A percentile compares a stretch with the other conserved stretches of the same genome.
Conservation (phyloP, 2,888 invertebrate species). For the Bombyx huttoni region DNA sequence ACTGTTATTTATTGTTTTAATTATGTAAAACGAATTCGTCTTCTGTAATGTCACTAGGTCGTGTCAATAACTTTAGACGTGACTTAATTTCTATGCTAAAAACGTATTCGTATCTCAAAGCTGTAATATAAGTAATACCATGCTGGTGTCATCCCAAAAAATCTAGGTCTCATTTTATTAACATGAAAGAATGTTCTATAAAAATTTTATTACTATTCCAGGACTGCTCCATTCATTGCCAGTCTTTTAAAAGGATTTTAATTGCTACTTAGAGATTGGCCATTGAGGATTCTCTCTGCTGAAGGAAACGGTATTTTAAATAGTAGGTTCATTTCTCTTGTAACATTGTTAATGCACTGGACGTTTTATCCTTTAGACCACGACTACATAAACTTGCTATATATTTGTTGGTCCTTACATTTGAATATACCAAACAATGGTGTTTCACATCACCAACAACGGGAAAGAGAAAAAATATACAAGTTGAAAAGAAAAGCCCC, state of each 20-base stretch:
- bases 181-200: background rate
- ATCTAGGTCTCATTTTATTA: constrained; percentile 4
- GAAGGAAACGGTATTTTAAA: background rate
- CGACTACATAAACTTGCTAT: too few relatives aligned
- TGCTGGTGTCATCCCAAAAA: constrained; percentile 11
- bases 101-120: constrained; percentile 10
- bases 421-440: too few relatives aligned
- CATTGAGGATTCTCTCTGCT: background rate
- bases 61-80: constrained; percentile 22
- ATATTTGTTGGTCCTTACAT: too few relatives aligned
- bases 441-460: too few relatives aligned
- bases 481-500: background rate
- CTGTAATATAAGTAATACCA: constrained; percentile 7
- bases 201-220: background rate
- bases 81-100: constrained; percentile 12
- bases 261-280: background rate
- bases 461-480: background rate
- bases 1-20: too few relatives aligned
- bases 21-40: constrained; percentile 8
- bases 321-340: background rate
- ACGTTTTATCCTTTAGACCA: too few relatives aligned
- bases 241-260: background rate
- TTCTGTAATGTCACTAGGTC: constrained; percentile 18
- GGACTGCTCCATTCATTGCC: background rate
- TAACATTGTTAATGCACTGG: background rate